phyloP scores from a whole-genome alignment of 2,888 invertebrate genomes.

The Machimus atricapillus region DNA sequence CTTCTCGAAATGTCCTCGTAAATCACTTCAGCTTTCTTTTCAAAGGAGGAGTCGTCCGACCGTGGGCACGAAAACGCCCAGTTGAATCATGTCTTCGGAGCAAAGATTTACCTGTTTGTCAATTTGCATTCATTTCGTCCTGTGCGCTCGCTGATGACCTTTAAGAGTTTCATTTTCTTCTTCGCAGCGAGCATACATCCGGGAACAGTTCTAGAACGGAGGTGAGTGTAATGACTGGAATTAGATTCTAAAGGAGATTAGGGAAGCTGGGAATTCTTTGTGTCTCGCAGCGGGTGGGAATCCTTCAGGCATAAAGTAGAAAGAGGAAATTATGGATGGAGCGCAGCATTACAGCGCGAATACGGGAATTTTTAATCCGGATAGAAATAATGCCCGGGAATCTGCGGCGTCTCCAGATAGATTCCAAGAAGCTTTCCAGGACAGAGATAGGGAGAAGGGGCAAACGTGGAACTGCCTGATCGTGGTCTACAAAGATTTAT shows the following conservation, averaged over 20 bases:
- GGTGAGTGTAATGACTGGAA: slow-evolving; percentile 31
- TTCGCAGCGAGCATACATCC: slow-evolving; percentile 1
- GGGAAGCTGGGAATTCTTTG: background rate
- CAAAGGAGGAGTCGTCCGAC: background rate
- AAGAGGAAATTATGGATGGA: background rate
- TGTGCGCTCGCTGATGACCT: slow-evolving; percentile 10
- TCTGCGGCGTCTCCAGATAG: background rate
- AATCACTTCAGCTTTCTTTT: slow-evolving; percentile 27
- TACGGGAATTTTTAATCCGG: slow-evolving; percentile 21
- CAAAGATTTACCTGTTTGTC: slow-evolving; percentile 32
- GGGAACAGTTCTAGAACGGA: background rate
- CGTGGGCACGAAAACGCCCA: background rate
- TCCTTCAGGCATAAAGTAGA: background rate
- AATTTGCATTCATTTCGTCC: slow-evolving; percentile 25
- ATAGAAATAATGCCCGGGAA: slow-evolving; percentile 28
- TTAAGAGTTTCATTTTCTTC: background rate
- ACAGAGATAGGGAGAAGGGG: background rate
- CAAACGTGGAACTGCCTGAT: background rate
- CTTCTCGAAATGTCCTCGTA: slow-evolving; percentile 29
- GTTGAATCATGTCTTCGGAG: slow-evolving; percentile 6
- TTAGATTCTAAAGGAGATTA: slow-evolving; percentile 17
- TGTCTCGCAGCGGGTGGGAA: background rate
- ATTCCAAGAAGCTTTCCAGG: background rate
- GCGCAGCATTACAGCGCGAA: background rate
- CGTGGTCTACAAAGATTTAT: slow-evolving; percentile 11